Evolutionary conservation across 1,140 invertebrate species (phyloP).

Genomic region (Eueides isabella): DNA sequence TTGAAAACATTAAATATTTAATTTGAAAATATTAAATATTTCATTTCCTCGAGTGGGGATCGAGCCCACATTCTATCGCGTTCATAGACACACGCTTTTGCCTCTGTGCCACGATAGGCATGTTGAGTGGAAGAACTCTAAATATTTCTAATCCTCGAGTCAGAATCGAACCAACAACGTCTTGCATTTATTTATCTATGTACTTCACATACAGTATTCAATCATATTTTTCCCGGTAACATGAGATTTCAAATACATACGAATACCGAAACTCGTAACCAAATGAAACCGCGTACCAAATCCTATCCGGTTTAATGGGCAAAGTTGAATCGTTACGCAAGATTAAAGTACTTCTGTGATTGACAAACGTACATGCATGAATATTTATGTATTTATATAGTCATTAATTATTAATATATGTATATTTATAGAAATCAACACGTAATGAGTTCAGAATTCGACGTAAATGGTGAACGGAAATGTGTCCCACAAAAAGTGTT

Average conservation of each 20-base stretch:
- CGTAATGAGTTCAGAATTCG: not conserved
- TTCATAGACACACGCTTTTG: too few species aligned
- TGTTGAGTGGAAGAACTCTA: too few species aligned
- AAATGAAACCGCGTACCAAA: constrained; percentile 26
- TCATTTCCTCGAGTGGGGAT: too few species aligned
- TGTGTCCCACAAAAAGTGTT: too few species aligned
- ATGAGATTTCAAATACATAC: not conserved
- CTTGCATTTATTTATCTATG: too few species aligned
- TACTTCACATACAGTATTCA: not conserved
- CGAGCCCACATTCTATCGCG: too few species aligned
- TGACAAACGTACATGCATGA: constrained; percentile 13
- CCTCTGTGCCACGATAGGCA: too few species aligned
- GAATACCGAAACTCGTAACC: not conserved
- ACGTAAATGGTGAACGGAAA: too few species aligned
- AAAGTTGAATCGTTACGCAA: constrained; percentile 53
- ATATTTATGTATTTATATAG: not conserved
- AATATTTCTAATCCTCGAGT: too few species aligned
- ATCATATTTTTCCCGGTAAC: not conserved
- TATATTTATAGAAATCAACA: not conserved
- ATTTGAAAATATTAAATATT: too few species aligned
- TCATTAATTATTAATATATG: not conserved
- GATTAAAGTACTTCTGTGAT: constrained; percentile 43
- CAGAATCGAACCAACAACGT: too few species aligned
- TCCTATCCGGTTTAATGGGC: constrained; percentile 45
- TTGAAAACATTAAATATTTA: too few species aligned